Base-by-base conservation (phyloP, 2,113 vertebrate species). In the Nesospiza acunhae region DNA sequence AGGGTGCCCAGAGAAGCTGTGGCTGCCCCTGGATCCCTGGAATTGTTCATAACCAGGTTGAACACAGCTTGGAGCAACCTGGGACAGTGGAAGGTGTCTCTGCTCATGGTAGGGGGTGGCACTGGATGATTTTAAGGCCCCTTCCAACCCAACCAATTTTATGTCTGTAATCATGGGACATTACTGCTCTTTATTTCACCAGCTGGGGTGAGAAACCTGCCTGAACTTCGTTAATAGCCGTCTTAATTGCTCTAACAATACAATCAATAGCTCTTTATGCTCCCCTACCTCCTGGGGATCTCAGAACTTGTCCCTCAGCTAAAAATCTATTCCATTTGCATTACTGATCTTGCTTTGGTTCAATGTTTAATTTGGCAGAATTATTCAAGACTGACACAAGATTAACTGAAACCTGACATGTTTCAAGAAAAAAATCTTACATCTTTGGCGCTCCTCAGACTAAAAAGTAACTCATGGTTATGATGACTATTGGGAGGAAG, bases 41-140 rank as follows among this genome's bases (percentile, higher is more conserved):
- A 7, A 70, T 1, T 44, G 15, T 2, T 3, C 80, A 42, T 56
- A 6, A 5, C 31, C 64, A 6, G 26, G 64, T 0, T 63, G 56
- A 19, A 47, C 0, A 0, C 8, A 21, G 12, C 6, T 62, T 69
- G 87, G 55, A 56, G 7, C 22, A 33, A 0, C 22, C 18, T 63
- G 87, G 31, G 18, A 13, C 0, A 2, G 42, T 16, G 26, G 72
- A 2, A 77, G 30, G 8, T 49, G 41, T 42, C 63, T 10, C 31
- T 69, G 30, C 13, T 22, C 39, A n/a, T 21, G 23, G 33, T 33
- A 47, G 9, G 17, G 19, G 7, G 2, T 53, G 31, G 56, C 0
- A 49, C 6, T 31, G 22, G 22, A 1, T 56, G 56, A 12, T 24
- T 84, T 77, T 17, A 33, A 56, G 21, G 49, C 11, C 18, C 22